These are phyloP conservation scores for Odontophorus gujanensis DNA, from an alignment of 2,113 vertebrate genomes.

Conservation along the genomic window DNA sequence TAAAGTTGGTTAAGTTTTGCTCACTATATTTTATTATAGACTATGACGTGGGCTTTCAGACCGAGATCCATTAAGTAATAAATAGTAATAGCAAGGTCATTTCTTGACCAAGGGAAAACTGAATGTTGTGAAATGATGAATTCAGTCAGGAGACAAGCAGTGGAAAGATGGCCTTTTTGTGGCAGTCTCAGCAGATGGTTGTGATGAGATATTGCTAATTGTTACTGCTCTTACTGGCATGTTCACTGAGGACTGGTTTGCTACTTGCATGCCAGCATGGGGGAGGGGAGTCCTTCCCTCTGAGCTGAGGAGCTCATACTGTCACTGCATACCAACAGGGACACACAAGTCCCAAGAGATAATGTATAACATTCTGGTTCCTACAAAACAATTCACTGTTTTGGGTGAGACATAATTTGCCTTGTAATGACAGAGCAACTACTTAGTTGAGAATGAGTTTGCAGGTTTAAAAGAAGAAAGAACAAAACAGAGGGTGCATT, in stretches of 20 bases:
- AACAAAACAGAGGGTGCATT: background rate
- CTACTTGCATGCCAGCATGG: background rate
- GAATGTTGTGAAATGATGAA: background rate
- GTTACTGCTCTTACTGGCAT: background rate
- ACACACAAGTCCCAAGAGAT: background rate
- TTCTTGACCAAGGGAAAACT: slow-evolving; percentile 38
- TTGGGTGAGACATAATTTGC: background rate
- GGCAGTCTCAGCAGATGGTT: background rate
- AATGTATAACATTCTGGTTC: background rate
- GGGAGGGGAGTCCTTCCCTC: background rate
- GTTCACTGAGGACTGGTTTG: background rate
- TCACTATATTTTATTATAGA: slow-evolving; percentile 47
- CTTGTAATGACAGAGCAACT: background rate
- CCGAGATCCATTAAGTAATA: slow-evolving; percentile 62
- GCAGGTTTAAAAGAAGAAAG: background rate
- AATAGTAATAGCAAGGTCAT: slow-evolving; percentile 65
- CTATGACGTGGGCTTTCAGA: slow-evolving; percentile 50
- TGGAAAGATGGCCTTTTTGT: background rate
- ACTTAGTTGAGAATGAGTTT: background rate
- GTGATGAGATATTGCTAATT: background rate
- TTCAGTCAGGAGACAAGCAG: background rate
- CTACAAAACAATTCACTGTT: accelerated
- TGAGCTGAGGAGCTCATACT: background rate
- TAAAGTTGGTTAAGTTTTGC: slow-evolving; percentile 54
- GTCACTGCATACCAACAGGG: too few relatives aligned